These are phyloP conservation scores for Luperina nickerlii DNA, from an alignment of 2,888 invertebrate species.

Conservation along the genomic window DNA sequence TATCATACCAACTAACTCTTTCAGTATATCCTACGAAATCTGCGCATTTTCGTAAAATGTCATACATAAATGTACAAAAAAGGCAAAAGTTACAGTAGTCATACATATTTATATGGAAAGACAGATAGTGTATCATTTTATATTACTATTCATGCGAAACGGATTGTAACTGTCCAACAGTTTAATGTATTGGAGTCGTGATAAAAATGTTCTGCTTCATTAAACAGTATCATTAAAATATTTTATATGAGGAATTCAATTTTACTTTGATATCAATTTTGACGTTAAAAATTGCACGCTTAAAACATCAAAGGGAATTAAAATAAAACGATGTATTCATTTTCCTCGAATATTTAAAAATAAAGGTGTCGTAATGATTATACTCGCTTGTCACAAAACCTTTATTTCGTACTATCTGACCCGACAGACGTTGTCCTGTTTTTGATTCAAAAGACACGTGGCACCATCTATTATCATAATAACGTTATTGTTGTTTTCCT, in stretches of 20 bases:
- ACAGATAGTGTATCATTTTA: conserved; percentile 77
- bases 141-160: conserved; percentile 77
- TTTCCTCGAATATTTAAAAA: not conserved
- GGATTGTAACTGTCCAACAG: conserved; percentile 73
- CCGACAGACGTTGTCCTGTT: too few species aligned
- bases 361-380: not conserved
- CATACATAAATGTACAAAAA: conserved; percentile 53
- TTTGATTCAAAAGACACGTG: too few species aligned
- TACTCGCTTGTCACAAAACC: not conserved
- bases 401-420: not conserved
- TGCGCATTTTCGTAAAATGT: conserved; percentile 36
- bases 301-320: not conserved
- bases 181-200: conserved; percentile 70
- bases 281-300: not conserved
- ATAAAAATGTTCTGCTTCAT: conserved; percentile 63
- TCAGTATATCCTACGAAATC: conserved; percentile 27
- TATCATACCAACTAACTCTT: conserved; percentile 26
- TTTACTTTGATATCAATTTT: conserved; percentile 5
- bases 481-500: too few species aligned
- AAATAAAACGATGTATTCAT: not conserved
- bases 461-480: too few species aligned
- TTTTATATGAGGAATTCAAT: conserved; percentile 28
- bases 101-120: conserved; percentile 70
- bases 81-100: conserved; percentile 35
- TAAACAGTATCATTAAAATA: conserved; percentile 61